These are phyloP conservation scores for Rhinichthys osculus DNA, from an alignment of 2,797 vertebrate genomes.

Conservation along the genomic window DNA sequence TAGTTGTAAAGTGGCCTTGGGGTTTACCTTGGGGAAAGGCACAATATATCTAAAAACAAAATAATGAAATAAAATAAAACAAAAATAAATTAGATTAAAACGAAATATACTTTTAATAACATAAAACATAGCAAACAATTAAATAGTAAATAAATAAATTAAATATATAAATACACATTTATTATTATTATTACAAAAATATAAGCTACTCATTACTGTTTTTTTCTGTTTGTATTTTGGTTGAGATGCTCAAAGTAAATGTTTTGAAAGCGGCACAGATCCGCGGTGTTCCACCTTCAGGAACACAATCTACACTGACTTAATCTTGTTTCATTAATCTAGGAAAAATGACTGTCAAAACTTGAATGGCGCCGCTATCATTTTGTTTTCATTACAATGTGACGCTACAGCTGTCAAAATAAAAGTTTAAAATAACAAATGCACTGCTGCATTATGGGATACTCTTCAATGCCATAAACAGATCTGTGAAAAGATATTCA, in stretches of 20 bases:
- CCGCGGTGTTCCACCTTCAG: neutral
- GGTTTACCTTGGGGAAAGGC: no score
- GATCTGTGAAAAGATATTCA: constrained; percentile 2
- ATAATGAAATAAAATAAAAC: neutral
- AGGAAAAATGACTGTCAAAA: neutral
- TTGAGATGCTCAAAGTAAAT: no score
- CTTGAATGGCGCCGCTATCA: neutral
- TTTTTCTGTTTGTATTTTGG: neutral
- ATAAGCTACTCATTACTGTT: no score
- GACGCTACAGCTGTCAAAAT: neutral
- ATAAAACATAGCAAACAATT: no score
- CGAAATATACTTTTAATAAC: no score
- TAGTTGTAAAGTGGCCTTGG: no score
- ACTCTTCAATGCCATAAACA: neutral
- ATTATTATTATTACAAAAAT: no score
- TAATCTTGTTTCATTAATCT: neutral
- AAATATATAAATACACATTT: no score
- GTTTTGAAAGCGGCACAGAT: neutral
- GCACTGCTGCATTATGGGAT: constrained; percentile 6
- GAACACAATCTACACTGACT: neutral
- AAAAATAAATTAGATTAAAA: no score
- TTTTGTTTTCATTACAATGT: neutral
- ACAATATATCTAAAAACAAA: no score
- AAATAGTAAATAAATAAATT: no score
- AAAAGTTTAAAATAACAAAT: constrained; percentile 10